Evolutionary conservation across 2,888 invertebrate species (phyloP), one percentile per base, ranked within the genome.

Genomic region (Epistrophella euchroma): DNA sequence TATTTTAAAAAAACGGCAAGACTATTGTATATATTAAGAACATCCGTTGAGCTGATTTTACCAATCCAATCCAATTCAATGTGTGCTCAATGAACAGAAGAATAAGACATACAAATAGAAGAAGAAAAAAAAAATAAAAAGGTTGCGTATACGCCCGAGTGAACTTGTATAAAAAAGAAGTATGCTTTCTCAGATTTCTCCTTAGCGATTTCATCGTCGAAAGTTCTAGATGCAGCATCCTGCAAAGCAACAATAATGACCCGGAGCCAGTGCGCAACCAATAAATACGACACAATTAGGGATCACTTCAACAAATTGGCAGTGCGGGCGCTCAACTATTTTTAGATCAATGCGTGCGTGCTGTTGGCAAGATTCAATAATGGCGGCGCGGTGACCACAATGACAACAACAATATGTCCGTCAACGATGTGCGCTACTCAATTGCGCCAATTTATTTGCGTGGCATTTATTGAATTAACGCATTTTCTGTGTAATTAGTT

Each of bases 401-500:
- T 19, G 35, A 22, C 43, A 5, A 15, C n/a, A 17, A 11, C 22
- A 1, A 6, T 6, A 7, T n/a, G n/a, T n/a, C 4, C 47, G 9
- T 7, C 32, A 32, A 32, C 43, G 3, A 9, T 45, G 60, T 22
- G 22, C 64, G 68, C 81, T 40, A 35, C n/a, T 68, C 77, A 78
- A 86, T 86, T 85, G 81, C 81, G 76, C 81, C 82, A 86, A 82
- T 86, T 85, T 81, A 74, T 86, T 82, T 77, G 82, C 64, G 40
- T 71, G 70, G 76, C 81, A 85, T 81, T 85, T 81, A 85, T 85
- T 85, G 85, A 81, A 76, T 85, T 85, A 85, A 81, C 62, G 81
- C 81, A 81, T 52, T n/a, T n/a, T 55, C 74, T 64, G 40, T 60
- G 4, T 43, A 58, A 62, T 68, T 52, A 7, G 2, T 32, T 32